These are phyloP conservation scores for Grammomys dolichurus DNA, from an alignment of 2,113 vertebrate species.

Conservation along the genomic window DNA sequence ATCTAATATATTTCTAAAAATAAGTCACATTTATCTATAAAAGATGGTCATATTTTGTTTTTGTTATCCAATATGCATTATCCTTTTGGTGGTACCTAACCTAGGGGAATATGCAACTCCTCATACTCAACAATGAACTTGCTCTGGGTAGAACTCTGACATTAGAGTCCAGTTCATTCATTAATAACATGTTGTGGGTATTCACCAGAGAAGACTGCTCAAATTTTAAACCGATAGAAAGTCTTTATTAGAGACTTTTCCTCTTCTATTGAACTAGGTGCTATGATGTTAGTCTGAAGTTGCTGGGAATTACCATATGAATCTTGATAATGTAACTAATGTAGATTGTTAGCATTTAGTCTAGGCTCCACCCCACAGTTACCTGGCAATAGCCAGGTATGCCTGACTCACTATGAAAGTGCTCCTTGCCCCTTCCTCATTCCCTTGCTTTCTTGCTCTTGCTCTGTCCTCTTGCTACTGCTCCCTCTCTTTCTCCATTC, in stretches of 20 bases:
- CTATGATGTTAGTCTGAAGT: not conserved
- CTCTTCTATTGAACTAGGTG: not conserved
- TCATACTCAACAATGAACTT: not conserved
- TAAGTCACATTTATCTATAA: not conserved
- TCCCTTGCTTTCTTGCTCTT: too few relatives aligned
- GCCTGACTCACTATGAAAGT: too few relatives aligned
- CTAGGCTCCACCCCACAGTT: too few relatives aligned
- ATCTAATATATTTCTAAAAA: not conserved
- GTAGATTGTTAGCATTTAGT: too few relatives aligned
- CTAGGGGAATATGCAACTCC: not conserved
- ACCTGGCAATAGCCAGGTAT: too few relatives aligned
- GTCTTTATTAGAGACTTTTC: not conserved
- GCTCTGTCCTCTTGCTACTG: too few relatives aligned
- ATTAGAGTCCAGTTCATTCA: not conserved
- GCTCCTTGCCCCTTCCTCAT: too few relatives aligned
- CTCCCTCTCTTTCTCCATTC: too few relatives aligned
- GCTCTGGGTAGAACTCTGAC: not conserved
- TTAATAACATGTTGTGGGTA: too few relatives aligned
- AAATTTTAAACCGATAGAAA: too few relatives aligned
- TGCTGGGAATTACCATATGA: not conserved
- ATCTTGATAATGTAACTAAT: not conserved
- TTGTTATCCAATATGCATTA: not conserved
- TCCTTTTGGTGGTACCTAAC: not conserved
- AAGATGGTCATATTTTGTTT: not conserved
- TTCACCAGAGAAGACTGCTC: too few relatives aligned